These are phyloP conservation scores for Lepidothrix coronata DNA, from an alignment of 2,113 vertebrate genomes.

Conservation along the genomic window DNA sequence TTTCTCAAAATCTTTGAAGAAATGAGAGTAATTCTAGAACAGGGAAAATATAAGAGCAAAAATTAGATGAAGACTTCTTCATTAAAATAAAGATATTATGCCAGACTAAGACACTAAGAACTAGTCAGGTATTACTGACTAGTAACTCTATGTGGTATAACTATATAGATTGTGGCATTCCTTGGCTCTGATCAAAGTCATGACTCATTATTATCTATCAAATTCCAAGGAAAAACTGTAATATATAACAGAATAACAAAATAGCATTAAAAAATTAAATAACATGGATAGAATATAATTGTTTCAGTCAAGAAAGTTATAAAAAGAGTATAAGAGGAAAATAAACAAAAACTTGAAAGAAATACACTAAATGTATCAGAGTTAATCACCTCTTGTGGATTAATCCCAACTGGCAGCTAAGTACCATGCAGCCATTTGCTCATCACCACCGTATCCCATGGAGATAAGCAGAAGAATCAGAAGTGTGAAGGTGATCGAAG, in stretches of 20 bases:
- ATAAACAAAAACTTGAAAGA: neutral
- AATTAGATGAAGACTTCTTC: neutral
- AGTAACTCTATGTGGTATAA: neutral
- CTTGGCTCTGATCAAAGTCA: neutral
- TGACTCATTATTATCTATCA: neutral
- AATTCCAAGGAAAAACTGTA: neutral
- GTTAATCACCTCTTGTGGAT: neutral
- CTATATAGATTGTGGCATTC: neutral
- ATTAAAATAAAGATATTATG: neutral
- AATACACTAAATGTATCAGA: neutral
- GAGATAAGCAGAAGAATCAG: neutral
- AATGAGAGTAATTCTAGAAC: neutral
- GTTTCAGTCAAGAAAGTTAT: neutral
- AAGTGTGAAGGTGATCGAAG: neutral
- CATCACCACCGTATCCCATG: rapidly evolving
- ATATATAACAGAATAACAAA: neutral
- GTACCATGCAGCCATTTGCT: rapidly evolving
- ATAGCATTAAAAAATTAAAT: neutral
- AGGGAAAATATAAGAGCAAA: neutral
- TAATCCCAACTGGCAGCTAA: neutral
- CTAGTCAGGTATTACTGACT: neutral
- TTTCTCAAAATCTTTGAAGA: neutral
- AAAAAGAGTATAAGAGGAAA: neutral
- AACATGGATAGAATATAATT: neutral
- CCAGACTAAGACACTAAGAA: neutral